Conservation (phyloP, 2,113 vertebrate species). For the Aegithalos caudatus region DNA sequence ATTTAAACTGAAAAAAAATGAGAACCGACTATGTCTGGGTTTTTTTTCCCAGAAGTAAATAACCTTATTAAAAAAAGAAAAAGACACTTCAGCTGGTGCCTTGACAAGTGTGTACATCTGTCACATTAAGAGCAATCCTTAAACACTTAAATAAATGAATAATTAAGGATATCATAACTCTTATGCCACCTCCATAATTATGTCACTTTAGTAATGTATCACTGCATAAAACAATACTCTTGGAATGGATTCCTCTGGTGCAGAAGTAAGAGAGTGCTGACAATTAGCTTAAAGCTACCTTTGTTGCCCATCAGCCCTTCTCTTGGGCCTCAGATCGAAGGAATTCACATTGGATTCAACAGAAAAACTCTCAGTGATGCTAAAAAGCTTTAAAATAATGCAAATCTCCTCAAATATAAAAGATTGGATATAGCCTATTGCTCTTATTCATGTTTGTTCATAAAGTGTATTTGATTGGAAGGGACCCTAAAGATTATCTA, state of each 20-base stretch:
- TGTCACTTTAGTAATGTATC: neutral
- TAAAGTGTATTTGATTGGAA: neutral
- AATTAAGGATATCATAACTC: neutral
- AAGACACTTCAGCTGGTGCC: neutral
- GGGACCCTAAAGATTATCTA: neutral
- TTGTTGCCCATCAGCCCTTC: neutral
- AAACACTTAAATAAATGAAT: neutral
- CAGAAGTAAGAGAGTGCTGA: neutral
- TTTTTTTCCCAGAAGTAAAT: neutral
- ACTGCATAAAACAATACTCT: neutral
- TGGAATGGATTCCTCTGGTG: neutral
- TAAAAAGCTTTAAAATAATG: neutral
- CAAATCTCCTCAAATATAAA: neutral
- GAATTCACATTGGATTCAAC: neutral
- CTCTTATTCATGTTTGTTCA: neutral
- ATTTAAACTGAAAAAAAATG: neutral
- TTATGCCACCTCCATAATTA: neutral
- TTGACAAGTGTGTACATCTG: slow-evolving; percentile 8
- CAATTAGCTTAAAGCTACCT: neutral
- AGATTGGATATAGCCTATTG: neutral
- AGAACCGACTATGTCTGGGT: rapidly evolving
- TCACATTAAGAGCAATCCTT: neutral
- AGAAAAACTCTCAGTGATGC: neutral
- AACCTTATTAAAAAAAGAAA: neutral
- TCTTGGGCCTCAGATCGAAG: neutral